Evolutionary conservation across 2,797 vertebrate species (phyloP), one percentile per base, ranked within the genome.

Genomic region (Lophius americanus): DNA sequence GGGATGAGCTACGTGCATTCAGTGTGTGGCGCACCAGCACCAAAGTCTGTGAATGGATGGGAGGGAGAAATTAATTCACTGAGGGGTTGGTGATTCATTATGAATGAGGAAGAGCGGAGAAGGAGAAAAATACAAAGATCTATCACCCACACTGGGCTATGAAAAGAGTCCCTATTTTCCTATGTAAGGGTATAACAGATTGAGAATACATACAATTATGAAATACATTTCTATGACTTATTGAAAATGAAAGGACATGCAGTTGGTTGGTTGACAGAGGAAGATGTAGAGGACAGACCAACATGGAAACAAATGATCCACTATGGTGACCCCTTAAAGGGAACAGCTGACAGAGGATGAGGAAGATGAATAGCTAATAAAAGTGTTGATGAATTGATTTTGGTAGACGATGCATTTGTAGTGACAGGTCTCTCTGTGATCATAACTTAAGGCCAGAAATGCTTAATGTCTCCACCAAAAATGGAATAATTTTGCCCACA

Each of bases 11-110:
- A 80, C 92, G 94, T 52, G 94, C 89, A 6, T 93, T 93, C 51
- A 90, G 83, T 13, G 91, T 56, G 58, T 97, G 92, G 76, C 95
- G 95, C 82, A 96, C 89, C 70, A 96, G 85, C 85, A 97, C 94
- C 84, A 96, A 90, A 53, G 93, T 93, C 98, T 99, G 94, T 64
- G 93, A 94, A 88, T 73, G 57, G 73, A 53, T 62, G 49, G 38
- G 14, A 79, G 60, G 51, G 51, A 57, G 14, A 72, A 48, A 87
- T 80, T 44, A 76, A 75, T 86, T 76, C 73, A 84, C 55, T 5
- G 51, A 66, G 64, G 60, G 63, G 56, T 60, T 60, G 9, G 23
- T 48, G n/a, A 75, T 72, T 76, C 51, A 74, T 49, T 73, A 74
- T 82, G 64, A 8, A 78, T 67, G 51, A 77, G 66, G 69, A 49